Conservation (phyloP, 2,113 vertebrate species). For the Nerophis lumbriciformis region DNA sequence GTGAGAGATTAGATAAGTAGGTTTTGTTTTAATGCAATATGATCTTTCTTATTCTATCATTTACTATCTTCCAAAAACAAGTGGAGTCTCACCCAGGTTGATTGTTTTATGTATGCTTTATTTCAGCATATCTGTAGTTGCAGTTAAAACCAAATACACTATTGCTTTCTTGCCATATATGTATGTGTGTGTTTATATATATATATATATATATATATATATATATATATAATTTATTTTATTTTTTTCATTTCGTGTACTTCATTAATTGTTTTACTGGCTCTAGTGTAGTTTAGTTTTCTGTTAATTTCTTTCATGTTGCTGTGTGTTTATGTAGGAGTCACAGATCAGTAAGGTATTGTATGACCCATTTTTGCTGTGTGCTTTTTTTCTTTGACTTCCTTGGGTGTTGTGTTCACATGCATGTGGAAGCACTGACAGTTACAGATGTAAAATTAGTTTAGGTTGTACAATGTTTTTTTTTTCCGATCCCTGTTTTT, state of each 20-base stretch:
- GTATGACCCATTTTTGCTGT: constrained; percentile 71
- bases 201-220: too few relatives aligned
- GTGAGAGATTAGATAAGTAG: constrained; percentile 97
- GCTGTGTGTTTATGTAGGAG: constrained; percentile 80
- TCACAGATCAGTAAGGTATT: constrained; percentile 85
- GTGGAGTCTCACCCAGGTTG: neutral
- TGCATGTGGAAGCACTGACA: constrained; percentile 40
- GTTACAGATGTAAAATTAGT: constrained; percentile 14
- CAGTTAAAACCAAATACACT: neutral
- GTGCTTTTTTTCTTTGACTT: constrained; percentile 54
- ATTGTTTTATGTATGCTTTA: neutral
- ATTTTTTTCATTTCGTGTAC: neutral
- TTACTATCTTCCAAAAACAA: neutral
- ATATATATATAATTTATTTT: too few relatives aligned
- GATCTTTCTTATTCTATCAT: constrained; percentile 1
- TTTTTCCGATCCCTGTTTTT: too few relatives aligned
- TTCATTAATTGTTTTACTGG: constrained; percentile 28
- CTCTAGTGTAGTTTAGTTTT: constrained; percentile 37
- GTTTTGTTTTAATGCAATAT: constrained; percentile 23
- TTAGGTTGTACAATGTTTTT: neutral
- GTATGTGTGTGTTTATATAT: too few relatives aligned
- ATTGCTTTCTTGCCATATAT: too few relatives aligned
- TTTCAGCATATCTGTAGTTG: too few relatives aligned
- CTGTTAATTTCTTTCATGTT: constrained; percentile 66
- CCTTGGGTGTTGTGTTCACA: constrained; percentile 40